A percentile compares a stretch with the other conserved stretches of the same genome.
Conservation (phyloP, 2,113 vertebrate genomes). For the Phainopepla nitens region DNA sequence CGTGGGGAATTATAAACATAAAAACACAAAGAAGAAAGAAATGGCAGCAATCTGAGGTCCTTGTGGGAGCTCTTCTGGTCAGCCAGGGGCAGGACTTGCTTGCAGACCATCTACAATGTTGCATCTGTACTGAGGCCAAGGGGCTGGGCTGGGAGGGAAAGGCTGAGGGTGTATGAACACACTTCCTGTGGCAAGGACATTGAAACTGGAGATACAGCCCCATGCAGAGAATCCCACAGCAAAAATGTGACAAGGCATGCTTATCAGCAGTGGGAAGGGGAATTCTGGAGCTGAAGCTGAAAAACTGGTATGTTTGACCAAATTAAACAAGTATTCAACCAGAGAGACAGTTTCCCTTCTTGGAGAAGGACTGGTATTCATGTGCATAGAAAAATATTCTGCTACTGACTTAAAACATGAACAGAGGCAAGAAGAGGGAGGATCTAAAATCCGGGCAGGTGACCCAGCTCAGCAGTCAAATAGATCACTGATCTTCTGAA, state of each 20-base stretch:
- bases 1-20: neutral
- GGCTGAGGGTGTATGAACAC: rapidly evolving
- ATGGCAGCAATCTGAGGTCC: neutral
- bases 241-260: neutral
- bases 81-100: neutral
- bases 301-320: neutral
- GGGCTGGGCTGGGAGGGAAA: neutral
- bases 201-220: neutral
- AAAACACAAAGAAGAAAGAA: neutral
- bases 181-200: neutral
- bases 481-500: neutral
- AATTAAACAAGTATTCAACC: neutral
- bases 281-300: neutral
- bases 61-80: neutral
- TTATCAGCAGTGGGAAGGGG: neutral
- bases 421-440: neutral
- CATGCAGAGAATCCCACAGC: neutral
- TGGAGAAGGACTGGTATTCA: neutral
- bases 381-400: neutral
- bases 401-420: neutral
- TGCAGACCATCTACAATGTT: neutral
- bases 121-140: rapidly evolving
- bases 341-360: neutral
- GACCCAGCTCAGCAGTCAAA: neutral
- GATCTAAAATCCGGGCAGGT: neutral